Base-by-base conservation (phyloP, 2,888 invertebrate species). In the Seira sanloemensis region DNA sequence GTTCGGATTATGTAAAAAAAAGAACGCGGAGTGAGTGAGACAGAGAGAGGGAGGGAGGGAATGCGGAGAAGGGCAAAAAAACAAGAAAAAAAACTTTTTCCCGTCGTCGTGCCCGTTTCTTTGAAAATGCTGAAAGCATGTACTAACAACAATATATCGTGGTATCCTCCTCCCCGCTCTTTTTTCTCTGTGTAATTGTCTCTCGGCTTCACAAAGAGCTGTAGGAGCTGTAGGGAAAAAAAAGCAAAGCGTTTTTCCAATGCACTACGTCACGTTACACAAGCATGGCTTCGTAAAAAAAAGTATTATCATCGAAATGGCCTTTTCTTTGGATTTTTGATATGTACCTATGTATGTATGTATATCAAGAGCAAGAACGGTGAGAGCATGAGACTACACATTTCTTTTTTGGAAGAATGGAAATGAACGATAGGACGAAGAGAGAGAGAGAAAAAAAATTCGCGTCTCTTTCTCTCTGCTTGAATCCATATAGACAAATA, bases 1-100 rank as follows among this genome's bases (percentile, higher is more conserved):
- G 37, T 12, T 37, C 12, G 37, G 5, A 50, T 50, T 50, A 50
- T 50, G 50, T 50, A 50, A 50, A 50, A 12, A 12, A 50, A 50
- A 50, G 50, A 50, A 50, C 50, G 50, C 50, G 50, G 50, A 65
- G n/a, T 66, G 66, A 71, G 5, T n/a, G 50, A 19, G 73, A 73
- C 4, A 73, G 25, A 73, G 21, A 73, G 27, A 21, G 58, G 26
- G 73, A 46, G 71, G 46, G 65, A 65, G 18, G 9, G 1, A 65
- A 65, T 65, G 25, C 16, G 25, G 26, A 25, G 26, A 24, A 23
- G 25, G 23, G 26, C 4, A 68, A 5, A n/a, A n/a, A n/a, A 26
- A 18, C 5, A 25, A 25, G 26, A n/a, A n/a, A n/a, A 16, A 50
- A 50, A 37, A 50, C 2, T 12, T 50, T 50, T 50, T 50, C 50